Evolutionary conservation across 2,888 invertebrate genomes (phyloP).

Genomic region (Charanyca ferruginea): DNA sequence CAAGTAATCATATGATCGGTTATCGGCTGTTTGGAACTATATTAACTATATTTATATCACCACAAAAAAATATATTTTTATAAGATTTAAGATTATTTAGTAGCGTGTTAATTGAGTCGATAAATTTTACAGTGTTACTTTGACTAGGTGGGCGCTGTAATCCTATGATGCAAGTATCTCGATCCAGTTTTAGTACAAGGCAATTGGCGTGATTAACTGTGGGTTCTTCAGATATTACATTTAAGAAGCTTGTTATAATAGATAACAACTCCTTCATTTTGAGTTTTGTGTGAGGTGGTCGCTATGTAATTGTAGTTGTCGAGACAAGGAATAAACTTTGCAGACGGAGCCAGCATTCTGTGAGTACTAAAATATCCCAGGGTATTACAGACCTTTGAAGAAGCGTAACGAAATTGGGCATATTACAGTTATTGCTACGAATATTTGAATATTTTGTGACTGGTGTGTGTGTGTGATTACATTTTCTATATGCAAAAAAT

Average conservation of each 20-base stretch:
- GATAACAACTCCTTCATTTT: no score
- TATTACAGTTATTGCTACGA: no score
- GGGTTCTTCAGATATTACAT: not conserved
- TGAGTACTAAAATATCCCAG: no score
- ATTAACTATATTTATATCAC: slow-evolving; percentile 20
- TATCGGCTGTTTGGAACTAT: slow-evolving; percentile 6
- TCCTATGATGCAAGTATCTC: slow-evolving; percentile 1
- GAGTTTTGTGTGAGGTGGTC: no score
- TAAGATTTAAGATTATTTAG: not conserved
- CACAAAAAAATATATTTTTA: slow-evolving; percentile 10
- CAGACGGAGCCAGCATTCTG: slow-evolving; percentile 3
- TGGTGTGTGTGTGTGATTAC: no score
- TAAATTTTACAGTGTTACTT: not conserved
- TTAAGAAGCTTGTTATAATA: no score
- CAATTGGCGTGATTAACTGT: not conserved
- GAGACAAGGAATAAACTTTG: not conserved
- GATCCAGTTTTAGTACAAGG: slow-evolving; percentile 4
- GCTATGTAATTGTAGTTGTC: slow-evolving; percentile 6
- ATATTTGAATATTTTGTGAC: no score
- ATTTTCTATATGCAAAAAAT: no score
- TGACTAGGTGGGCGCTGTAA: not conserved
- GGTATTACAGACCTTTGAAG: no score
- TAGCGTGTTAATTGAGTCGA: not conserved
- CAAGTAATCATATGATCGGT: not conserved
- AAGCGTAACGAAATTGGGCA: no score